These are phyloP conservation scores for Brevimyrus niger DNA, from an alignment of 2,113 vertebrate genomes.

Conservation along the genomic window DNA sequence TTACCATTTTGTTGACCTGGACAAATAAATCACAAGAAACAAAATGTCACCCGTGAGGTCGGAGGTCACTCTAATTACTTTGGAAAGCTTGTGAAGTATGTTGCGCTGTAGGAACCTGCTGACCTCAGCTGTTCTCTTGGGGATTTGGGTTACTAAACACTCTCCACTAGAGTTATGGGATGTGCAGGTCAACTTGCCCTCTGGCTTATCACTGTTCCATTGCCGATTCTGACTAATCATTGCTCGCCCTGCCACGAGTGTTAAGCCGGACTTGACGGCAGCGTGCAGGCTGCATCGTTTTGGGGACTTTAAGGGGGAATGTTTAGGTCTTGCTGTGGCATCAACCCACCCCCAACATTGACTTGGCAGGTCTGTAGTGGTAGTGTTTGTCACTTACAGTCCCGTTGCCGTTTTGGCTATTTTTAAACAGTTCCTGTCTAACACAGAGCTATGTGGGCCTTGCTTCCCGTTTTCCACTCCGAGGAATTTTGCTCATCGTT, in stretches of 20 bases:
- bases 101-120: background rate
- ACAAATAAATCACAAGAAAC: background rate
- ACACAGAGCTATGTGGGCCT: background rate
- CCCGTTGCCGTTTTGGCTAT: background rate
- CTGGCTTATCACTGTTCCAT: background rate
- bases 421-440: background rate
- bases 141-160: background rate
- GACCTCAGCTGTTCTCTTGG: background rate
- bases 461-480: background rate
- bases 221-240: background rate
- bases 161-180: background rate
- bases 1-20: background rate
- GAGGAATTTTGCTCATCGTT: background rate
- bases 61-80: background rate
- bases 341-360: background rate
- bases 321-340: background rate
- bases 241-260: background rate
- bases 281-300: background rate
- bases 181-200: background rate
- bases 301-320: background rate
- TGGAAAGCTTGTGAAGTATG: background rate
- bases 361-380: background rate
- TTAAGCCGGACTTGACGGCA: background rate
- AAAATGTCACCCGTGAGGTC: slow-evolving; percentile 6
- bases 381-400: background rate